Evolutionary conservation across 2,113 vertebrate species (phyloP).

Genomic region (Stegastes partitus): DNA sequence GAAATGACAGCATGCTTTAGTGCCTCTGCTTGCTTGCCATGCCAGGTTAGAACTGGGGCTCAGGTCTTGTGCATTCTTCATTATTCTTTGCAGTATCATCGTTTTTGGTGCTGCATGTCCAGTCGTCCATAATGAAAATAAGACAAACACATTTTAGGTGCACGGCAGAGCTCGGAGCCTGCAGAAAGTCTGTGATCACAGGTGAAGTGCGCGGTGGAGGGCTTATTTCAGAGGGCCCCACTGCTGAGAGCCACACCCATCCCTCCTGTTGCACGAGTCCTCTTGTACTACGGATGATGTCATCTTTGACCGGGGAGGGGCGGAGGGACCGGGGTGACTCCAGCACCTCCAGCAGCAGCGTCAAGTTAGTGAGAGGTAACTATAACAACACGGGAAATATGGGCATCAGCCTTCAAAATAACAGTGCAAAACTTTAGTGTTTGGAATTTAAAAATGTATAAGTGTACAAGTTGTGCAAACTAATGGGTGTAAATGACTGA

Average conservation of each 20-base stretch:
- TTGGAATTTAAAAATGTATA: neutral
- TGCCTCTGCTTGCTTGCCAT: too few relatives aligned
- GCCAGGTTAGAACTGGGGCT: too few relatives aligned
- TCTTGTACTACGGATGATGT: slow-evolving; percentile 76
- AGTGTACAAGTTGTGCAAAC: too few relatives aligned
- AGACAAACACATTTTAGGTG: too few relatives aligned
- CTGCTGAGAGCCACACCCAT: slow-evolving; percentile 58
- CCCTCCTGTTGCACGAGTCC: slow-evolving; percentile 71
- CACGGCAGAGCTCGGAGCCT: too few relatives aligned
- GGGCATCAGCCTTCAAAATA: slow-evolving; percentile 28
- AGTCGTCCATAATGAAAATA: too few relatives aligned
- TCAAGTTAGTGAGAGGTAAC: slow-evolving; percentile 17
- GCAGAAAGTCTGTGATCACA: neutral
- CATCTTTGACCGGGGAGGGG: slow-evolving; percentile 67
- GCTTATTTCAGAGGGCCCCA: neutral
- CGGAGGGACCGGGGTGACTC: slow-evolving; percentile 64
- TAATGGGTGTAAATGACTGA: too few relatives aligned
- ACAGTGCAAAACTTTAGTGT: neutral
- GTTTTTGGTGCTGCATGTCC: too few relatives aligned
- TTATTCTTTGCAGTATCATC: too few relatives aligned
- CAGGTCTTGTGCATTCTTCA: too few relatives aligned
- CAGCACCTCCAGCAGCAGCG: slow-evolving; percentile 47
- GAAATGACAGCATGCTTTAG: too few relatives aligned
- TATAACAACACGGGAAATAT: slow-evolving; percentile 21
- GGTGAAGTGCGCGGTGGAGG: neutral